phyloP scores from a whole-genome alignment of 2,113 vertebrate genomes.

The Excalfactoria chinensis region DNA sequence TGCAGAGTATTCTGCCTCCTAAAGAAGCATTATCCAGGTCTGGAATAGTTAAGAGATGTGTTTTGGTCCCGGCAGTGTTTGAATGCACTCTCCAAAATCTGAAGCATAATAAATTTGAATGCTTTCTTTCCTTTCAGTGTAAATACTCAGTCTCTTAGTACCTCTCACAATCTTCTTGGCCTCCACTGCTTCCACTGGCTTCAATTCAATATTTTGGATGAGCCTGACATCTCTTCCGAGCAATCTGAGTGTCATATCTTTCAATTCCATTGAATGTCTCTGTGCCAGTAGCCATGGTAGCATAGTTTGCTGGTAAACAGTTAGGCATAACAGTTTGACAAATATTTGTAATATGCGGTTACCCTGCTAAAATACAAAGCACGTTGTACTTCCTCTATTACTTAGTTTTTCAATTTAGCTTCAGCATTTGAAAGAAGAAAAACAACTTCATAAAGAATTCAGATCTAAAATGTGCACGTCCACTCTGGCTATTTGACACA shows the following conservation, averaged over 20 bases:
- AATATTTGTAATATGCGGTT: neutral
- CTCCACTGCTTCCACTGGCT: neutral
- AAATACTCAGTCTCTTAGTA: neutral
- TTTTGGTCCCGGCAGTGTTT: neutral
- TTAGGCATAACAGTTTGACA: neutral
- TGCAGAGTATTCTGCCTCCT: neutral
- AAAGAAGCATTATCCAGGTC: no score
- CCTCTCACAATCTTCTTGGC: neutral
- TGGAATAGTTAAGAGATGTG: neutral
- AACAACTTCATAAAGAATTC: neutral
- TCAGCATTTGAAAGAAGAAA: neutral
- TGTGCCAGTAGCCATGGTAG: neutral
- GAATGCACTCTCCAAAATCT: neutral
- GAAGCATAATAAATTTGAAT: neutral
- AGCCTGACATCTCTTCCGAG: neutral
- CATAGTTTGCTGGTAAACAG: neutral
- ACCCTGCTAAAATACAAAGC: neutral
- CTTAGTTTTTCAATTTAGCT: neutral
- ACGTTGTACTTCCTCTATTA: neutral
- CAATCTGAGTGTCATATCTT: neutral
- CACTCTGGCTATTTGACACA: neutral
- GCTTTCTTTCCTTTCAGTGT: neutral
- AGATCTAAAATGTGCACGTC: neutral
- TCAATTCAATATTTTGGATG: neutral
- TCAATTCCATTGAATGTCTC: neutral